Percentiles rank a stretch among this genome's conserved stretches.
Conservation (phyloP, 2,888 invertebrate species). For the Diarsia dahlii region DNA sequence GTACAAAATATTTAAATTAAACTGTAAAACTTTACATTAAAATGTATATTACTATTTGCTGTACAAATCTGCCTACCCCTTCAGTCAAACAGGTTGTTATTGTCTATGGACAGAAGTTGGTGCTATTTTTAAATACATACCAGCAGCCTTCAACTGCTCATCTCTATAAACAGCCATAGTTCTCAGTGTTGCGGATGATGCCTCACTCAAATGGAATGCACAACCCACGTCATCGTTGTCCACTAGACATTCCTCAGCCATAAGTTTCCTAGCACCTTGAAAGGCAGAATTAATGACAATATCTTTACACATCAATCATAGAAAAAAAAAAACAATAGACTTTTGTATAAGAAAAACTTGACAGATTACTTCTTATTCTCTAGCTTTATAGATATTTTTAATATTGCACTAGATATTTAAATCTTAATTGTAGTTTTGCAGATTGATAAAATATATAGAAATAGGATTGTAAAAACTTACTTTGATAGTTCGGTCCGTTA, state of each 20-base stretch:
- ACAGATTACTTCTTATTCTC: slow-evolving; percentile 22
- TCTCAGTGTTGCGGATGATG: slow-evolving; percentile 83
- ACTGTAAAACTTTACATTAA: background rate
- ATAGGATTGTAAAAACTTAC: slow-evolving; percentile 72
- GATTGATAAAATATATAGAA: background rate
- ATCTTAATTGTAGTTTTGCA: background rate
- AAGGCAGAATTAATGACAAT: slow-evolving; percentile 40
- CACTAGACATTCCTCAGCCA: slow-evolving; percentile 82
- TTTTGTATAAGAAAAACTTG: slow-evolving; percentile 31
- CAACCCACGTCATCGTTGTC: slow-evolving; percentile 78
- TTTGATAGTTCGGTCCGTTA: slow-evolving; percentile 86
- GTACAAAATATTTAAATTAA: background rate
- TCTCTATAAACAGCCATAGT: slow-evolving; percentile 86
- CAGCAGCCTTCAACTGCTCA: slow-evolving; percentile 79
- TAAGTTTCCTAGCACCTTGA: slow-evolving; percentile 83
- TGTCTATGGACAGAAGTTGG: background rate
- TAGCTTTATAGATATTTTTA: slow-evolving; percentile 1
- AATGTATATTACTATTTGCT: background rate
- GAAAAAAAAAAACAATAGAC: slow-evolving; percentile 25
- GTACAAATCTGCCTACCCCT: background rate
- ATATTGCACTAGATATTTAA: background rate
- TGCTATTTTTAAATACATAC: slow-evolving; percentile 66
- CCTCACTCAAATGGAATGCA: slow-evolving; percentile 86
- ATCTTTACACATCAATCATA: slow-evolving; percentile 22
- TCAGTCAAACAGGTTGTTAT: background rate